phyloP scores from a whole-genome alignment of 2,888 invertebrate species.

The Blomia tropicalis region DNA sequence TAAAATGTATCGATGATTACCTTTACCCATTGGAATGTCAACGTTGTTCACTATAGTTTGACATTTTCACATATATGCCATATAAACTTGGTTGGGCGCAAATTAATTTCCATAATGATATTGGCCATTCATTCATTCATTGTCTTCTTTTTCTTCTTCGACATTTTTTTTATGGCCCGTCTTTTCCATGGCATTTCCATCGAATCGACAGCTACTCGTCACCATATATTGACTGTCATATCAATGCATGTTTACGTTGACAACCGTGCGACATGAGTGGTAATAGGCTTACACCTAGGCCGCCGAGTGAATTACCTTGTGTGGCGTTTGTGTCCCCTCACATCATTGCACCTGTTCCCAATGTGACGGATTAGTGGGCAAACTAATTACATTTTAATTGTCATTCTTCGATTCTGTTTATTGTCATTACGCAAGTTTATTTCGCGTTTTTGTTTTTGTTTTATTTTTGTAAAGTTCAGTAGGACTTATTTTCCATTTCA shows the following conservation, averaged over 20 bases:
- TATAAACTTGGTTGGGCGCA: no score
- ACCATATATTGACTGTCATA: no score
- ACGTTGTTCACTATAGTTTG: background rate
- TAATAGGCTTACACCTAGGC: background rate
- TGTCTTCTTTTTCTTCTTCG: no score
- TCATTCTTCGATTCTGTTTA: background rate
- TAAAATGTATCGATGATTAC: background rate
- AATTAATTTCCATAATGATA: slow-evolving; percentile 11
- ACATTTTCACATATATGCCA: no score
- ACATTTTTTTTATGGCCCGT: slow-evolving; percentile 6
- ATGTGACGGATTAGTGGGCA: background rate
- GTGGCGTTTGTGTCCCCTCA: background rate
- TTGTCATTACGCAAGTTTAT: background rate
- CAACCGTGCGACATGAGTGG: slow-evolving; percentile 12
- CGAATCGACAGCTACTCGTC: slow-evolving; percentile 11
- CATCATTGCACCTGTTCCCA: background rate
- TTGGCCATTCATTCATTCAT: no score
- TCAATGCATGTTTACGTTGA: no score
- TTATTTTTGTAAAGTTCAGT: background rate
- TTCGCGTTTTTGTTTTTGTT: background rate
- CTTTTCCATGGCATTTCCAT: no score
- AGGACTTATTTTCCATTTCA: background rate
- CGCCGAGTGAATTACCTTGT: background rate
- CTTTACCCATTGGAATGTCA: no score
- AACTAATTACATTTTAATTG: slow-evolving; percentile 1